Evolutionary conservation across 2,888 invertebrate species (phyloP), one percentile per base, ranked within the genome.

Genomic region (Lypha dubia): DNA sequence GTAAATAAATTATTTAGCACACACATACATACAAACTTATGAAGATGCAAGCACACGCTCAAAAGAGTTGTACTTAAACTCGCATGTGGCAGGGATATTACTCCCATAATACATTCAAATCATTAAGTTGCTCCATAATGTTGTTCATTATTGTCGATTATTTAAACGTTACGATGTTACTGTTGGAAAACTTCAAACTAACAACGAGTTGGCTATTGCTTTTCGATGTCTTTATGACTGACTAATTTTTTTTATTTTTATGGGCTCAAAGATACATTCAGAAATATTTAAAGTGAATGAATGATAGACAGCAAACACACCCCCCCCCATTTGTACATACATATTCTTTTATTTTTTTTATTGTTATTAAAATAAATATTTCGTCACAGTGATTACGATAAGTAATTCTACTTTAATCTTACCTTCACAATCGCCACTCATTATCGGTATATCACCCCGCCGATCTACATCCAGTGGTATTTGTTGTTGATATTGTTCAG

Each of bases 401-500:
- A 53, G 15, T 56, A 53, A 20, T 1, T 65, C 20, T 35, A 4
- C 4, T 1, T 20, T 60, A 35, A 75, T 68, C 88, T 87, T 91
- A 94, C 94, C 93, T 92, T 93, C 93, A 87, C 95, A 95, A 88
- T 94, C 93, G 70, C 93, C 94, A 86, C 94, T 93, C 58, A 94
- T 91, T 79, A 95, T 93, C 44, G 94, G 94, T 88, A 95, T 95
- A 90, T 96, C 96, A 83, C 95, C 95, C 88, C 95, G 92, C 58
- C 85, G 85, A 73, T 87, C 92, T 88, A 92, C 91, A 65, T 89
- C 88, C 80, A 88, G 67, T n/a, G 91, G 88, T 70, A 91, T 86
- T 87, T 89, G 90, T 76, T 89, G 89, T 63, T 91, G 89, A 74
- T 88, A 89, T 87, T 90, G 89, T 83, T 90, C 91, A 75, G 81